phyloP scores from a whole-genome alignment of 1,140 invertebrate genomes.

The Nephotettix cincticeps region DNA sequence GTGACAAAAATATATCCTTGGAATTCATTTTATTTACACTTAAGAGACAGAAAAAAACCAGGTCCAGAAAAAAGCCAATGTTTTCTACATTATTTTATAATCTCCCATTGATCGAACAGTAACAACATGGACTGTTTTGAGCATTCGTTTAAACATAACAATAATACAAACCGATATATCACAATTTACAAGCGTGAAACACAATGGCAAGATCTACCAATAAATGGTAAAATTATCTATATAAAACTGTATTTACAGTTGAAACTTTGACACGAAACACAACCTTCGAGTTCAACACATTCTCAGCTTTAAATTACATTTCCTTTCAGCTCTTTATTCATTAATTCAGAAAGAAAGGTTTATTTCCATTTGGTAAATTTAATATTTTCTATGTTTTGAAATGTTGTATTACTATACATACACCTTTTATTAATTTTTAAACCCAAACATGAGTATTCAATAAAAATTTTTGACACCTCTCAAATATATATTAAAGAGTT shows the following conservation, averaged over 20 bases:
- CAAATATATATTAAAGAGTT: too few relatives aligned
- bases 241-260: not conserved
- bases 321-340: too few relatives aligned
- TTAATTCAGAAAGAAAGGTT: too few relatives aligned
- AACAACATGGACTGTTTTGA: slow-evolving; percentile 22
- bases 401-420: too few relatives aligned
- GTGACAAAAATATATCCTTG: not conserved
- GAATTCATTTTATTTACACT: slow-evolving; percentile 4
- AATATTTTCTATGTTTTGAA: too few relatives aligned
- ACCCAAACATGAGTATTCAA: too few relatives aligned
- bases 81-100: slow-evolving; percentile 27
- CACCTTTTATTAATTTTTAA: too few relatives aligned
- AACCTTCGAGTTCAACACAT: not conserved
- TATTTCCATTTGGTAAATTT: too few relatives aligned
- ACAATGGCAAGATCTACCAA: not conserved
- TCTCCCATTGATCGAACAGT: slow-evolving; percentile 13
- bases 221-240: not conserved
- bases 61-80: slow-evolving; percentile 18
- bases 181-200: slow-evolving; percentile 22
- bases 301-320: not conserved
- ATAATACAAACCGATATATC: slow-evolving; percentile 21
- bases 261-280: not conserved
- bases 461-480: too few relatives aligned
- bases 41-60: not conserved
- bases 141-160: slow-evolving; percentile 23